A percentile compares a stretch with the other conserved stretches of the same genome.
Evolutionary conservation across 2,888 invertebrate genomes (phyloP).

Genomic region (Noctua pronuba): DNA sequence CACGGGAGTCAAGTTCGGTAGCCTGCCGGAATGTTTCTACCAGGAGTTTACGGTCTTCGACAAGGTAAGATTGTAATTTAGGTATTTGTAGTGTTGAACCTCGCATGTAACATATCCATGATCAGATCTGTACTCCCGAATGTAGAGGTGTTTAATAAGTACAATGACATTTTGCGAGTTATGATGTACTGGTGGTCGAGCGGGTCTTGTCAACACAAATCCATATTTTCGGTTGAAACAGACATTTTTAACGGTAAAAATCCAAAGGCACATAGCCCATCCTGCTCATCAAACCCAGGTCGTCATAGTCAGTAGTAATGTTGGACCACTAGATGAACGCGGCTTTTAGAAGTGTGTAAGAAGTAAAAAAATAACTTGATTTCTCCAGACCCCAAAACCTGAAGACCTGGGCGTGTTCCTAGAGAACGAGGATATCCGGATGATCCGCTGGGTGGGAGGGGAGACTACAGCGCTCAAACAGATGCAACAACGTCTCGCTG

Average conservation of each 20-base stretch:
- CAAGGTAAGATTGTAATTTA: slow-evolving; percentile 75
- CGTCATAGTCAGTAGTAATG: not conserved
- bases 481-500: slow-evolving; percentile 89
- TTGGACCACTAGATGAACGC: not conserved
- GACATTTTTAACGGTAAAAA: too few relatives aligned
- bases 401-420: slow-evolving; percentile 90
- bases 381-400: slow-evolving; percentile 87
- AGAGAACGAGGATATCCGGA: slow-evolving; percentile 87
- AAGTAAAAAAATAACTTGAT: not conserved
- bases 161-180: not conserved
- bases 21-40: slow-evolving; percentile 84
- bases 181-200: too few relatives aligned
- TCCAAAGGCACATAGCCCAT: not conserved
- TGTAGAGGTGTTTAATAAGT: not conserved
- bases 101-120: not conserved
- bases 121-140: not conserved
- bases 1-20: slow-evolving; percentile 84
- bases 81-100: not conserved
- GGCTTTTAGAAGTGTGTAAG: not conserved
- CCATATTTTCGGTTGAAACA: too few relatives aligned
- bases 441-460: slow-evolving; percentile 92
- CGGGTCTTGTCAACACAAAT: too few relatives aligned
- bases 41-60: slow-evolving; percentile 87
- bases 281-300: not conserved
- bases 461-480: slow-evolving; percentile 91